phyloP scores from a whole-genome alignment of 2,888 invertebrate genomes.

The Platerodrilus igneus region DNA sequence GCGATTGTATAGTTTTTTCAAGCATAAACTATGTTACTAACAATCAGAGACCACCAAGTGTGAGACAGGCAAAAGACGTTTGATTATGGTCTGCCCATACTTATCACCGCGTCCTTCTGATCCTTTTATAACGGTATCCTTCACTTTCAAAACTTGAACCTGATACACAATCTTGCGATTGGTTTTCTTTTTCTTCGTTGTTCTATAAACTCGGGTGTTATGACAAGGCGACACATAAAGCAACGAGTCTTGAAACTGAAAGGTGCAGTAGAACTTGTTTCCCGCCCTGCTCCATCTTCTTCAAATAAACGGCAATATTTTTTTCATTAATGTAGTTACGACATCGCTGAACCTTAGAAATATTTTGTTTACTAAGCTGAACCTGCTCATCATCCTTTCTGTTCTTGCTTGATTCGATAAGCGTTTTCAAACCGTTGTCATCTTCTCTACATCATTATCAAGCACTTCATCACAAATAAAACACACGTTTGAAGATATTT shows the following conservation, averaged over 20 bases:
- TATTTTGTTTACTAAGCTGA: not conserved
- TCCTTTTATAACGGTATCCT: slow-evolving; percentile 5
- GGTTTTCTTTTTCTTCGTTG: not conserved
- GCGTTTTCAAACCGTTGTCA: not conserved
- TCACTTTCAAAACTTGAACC: slow-evolving; percentile 4
- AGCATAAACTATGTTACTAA: slow-evolving; percentile 14
- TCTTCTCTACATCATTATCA: not conserved
- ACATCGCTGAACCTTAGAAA: slow-evolving; percentile 1
- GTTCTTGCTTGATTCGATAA: not conserved
- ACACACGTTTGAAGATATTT: not conserved
- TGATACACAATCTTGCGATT: slow-evolving; percentile 4
- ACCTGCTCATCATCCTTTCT: not conserved
- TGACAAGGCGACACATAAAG: slow-evolving; percentile 14
- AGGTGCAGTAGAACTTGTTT: slow-evolving; percentile 8
- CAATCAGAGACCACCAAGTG: slow-evolving; percentile 11
- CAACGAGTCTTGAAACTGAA: slow-evolving; percentile 10
- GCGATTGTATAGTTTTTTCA: slow-evolving; percentile 17
- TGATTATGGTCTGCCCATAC: slow-evolving; percentile 3
- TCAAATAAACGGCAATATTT: slow-evolving; percentile 12
- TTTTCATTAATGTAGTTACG: slow-evolving; percentile 16
- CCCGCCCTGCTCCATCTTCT: slow-evolving; percentile 9
- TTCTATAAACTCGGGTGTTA: slow-evolving; percentile 10
- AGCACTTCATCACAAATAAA: not conserved
- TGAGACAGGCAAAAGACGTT: not conserved
- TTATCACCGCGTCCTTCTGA: slow-evolving; percentile 6